A percentile compares a stretch with the other conserved stretches of the same genome.
Evolutionary conservation across 2,113 vertebrate species (phyloP).

Genomic region (Cathartes aura): DNA sequence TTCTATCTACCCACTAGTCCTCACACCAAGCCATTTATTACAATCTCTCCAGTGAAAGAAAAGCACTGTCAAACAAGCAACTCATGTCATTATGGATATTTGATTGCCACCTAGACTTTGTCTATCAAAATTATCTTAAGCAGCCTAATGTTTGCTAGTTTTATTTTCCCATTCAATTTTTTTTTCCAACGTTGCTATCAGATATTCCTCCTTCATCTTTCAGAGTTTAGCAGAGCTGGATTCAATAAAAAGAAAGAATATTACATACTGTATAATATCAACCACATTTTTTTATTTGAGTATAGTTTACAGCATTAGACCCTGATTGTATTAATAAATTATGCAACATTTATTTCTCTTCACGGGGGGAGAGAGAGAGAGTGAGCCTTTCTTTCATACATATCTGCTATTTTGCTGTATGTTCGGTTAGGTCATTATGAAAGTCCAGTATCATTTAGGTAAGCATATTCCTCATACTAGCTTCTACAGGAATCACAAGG

Average conservation of each 20-base stretch:
- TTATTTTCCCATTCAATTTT: neutral
- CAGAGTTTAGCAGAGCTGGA: neutral
- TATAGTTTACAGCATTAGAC: neutral
- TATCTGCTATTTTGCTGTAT: neutral
- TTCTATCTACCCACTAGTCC: neutral
- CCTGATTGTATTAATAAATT: neutral
- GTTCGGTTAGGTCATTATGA: neutral
- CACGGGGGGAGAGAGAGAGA: neutral
- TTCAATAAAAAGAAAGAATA: neutral
- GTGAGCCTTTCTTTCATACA: neutral
- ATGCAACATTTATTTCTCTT: neutral
- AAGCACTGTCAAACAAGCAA: neutral
- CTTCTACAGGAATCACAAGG: neutral
- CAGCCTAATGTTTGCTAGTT: neutral
- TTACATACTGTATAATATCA: neutral
- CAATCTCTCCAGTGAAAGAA: neutral
- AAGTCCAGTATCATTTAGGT: neutral
- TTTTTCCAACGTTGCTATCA: neutral
- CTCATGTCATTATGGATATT: fast-evolving
- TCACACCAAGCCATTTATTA: neutral
- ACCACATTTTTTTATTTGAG: neutral
- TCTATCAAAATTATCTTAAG: neutral
- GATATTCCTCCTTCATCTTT: neutral
- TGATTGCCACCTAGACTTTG: neutral
- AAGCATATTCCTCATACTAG: neutral